Percentiles rank a stretch among this genome's conserved stretches.
phyloP scores from a whole-genome alignment of 1,140 invertebrate genomes.

The Zaprionus gabonicus region DNA sequence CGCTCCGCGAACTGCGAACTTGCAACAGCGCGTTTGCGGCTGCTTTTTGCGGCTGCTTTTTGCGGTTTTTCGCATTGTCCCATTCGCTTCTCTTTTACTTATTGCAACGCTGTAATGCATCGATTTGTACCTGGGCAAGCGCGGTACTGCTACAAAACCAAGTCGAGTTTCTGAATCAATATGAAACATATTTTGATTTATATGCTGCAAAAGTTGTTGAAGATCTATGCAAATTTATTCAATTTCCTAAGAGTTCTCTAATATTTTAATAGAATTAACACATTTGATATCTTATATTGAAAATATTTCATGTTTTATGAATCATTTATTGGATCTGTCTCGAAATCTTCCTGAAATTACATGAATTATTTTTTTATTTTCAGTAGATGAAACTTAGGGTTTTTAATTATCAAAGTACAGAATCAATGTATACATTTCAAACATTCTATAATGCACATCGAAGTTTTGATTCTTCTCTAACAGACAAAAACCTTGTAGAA shows the following conservation, averaged over 20 bases:
- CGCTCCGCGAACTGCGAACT: conserved; percentile 29
- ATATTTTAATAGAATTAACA: no score
- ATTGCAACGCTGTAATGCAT: conserved; percentile 9
- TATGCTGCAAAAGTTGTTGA: not conserved
- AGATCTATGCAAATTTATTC: not conserved
- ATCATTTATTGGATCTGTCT: no score
- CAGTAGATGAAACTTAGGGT: no score
- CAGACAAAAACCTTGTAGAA: no score
- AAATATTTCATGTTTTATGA: no score
- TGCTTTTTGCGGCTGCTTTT: conserved; percentile 46
- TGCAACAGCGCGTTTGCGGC: conserved; percentile 14
- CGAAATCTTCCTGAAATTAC: no score
- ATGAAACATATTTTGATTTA: conserved; percentile 3
- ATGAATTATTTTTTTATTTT: no score
- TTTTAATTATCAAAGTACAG: no score
- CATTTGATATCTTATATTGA: no score
- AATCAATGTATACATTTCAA: no score
- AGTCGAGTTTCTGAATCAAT: not conserved
- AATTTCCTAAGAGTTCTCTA: not conserved
- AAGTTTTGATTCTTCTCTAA: no score
- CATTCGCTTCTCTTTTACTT: not conserved
- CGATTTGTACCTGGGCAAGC: conserved; percentile 1
- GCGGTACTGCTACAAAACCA: not conserved
- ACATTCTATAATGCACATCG: no score
- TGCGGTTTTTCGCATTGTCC: conserved; percentile 40